These are phyloP conservation scores for Oreochromis mossambicus DNA, from an alignment of 2,797 vertebrate species.

Conservation along the genomic window DNA sequence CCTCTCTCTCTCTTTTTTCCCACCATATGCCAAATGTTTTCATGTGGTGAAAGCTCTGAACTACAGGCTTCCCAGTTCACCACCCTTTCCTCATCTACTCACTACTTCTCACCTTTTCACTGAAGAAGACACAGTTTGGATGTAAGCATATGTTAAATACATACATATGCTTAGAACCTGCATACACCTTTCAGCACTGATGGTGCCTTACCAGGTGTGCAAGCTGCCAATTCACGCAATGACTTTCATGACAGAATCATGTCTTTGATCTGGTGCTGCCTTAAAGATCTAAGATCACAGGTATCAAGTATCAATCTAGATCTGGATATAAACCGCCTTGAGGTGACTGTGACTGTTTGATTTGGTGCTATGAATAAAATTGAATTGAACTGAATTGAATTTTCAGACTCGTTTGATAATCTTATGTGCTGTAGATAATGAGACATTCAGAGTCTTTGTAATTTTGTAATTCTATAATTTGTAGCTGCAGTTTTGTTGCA, in stretches of 20 bases:
- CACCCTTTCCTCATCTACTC: too few relatives aligned
- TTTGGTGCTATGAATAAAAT: too few relatives aligned
- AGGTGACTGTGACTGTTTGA: too few relatives aligned
- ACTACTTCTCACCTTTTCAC: not conserved
- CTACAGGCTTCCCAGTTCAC: too few relatives aligned
- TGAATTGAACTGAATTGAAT: not conserved
- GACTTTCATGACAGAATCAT: not conserved
- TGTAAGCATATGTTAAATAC: not conserved
- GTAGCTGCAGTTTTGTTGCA: not conserved
- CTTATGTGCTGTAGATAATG: not conserved
- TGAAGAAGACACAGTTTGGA: not conserved
- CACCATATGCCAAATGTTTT: too few relatives aligned
- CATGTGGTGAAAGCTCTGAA: too few relatives aligned
- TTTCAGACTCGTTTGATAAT: not conserved
- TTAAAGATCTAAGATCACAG: not conserved
- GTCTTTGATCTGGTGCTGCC: not conserved
- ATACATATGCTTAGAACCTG: rapidly evolving
- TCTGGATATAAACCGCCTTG: too few relatives aligned
- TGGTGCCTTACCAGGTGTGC: not conserved
- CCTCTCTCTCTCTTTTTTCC: too few relatives aligned
- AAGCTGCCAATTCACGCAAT: rapidly evolving
- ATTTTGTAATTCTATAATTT: not conserved
- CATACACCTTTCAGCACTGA: not conserved
- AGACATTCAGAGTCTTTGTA: not conserved
- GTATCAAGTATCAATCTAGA: not conserved